A percentile compares a stretch with the other conserved stretches of the same genome.
Evolutionary conservation across 2,113 vertebrate species (phyloP).

Genomic region (Eretmochelys imbricata): DNA sequence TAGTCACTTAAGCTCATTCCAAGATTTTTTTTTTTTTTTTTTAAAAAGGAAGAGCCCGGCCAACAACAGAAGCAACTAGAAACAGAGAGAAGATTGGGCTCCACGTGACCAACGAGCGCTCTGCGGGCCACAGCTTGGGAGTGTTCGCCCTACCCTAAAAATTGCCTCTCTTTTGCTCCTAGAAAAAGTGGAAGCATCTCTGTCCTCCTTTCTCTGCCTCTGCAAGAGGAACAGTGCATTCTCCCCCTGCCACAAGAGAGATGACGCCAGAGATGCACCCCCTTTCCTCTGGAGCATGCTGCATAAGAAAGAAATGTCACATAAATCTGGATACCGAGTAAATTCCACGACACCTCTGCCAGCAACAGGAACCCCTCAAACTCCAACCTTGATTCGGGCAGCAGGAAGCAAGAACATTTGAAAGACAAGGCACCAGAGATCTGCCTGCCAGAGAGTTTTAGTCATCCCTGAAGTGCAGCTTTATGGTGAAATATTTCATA

Average conservation of each 20-base stretch:
- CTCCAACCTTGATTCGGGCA: not conserved
- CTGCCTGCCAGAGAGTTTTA: not conserved
- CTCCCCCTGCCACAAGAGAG: no score
- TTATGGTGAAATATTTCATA: not conserved
- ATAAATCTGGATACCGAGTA: no score
- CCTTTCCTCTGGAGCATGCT: no score
- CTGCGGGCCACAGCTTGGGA: not conserved
- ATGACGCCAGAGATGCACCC: no score
- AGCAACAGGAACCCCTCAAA: not conserved
- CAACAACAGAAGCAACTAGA: not conserved
- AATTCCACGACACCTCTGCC: not conserved
- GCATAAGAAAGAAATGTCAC: no score
- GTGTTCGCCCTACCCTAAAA: not conserved
- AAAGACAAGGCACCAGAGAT: not conserved
- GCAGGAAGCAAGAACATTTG: not conserved
- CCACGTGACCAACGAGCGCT: not conserved
- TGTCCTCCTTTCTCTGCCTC: not conserved
- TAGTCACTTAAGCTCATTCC: not conserved
- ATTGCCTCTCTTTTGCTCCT: rapidly evolving
- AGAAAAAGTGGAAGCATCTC: not conserved
- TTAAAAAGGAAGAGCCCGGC: not conserved
- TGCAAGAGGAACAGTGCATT: no score
- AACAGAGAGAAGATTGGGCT: not conserved
- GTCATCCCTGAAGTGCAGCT: not conserved
- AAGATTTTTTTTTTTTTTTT: not conserved